Base-by-base conservation (phyloP, 2,797 vertebrate genomes). In the Cichlasoma orientale region DNA sequence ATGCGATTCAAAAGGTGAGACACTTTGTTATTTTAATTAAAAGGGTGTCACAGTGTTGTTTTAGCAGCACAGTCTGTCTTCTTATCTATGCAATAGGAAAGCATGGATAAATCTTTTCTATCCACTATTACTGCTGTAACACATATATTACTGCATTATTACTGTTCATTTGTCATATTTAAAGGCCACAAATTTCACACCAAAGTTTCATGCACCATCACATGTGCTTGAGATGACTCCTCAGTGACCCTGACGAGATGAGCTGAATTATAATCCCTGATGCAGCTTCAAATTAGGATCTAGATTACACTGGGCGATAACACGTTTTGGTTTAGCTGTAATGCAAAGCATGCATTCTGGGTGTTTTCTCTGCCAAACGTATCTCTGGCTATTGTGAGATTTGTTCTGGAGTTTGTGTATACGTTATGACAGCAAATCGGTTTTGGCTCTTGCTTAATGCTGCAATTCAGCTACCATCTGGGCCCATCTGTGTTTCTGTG, bases 1-100 rank as follows among this genome's bases (percentile, higher is more conserved):
- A 36, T 90, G 90, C 44, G 95, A 96, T 57, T 72, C 75, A 25
- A 96, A 96, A 94, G 95, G 95, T 96, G 84, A 90, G 88, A 19
- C 71, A 14, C 31, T 36, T 21, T 58, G 21, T 41, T 6, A 36
- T 70, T 36, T 19, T 52, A 3, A 27, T 38, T 44, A 16, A 52
- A 71, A 19, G n/a, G 5, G 3, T 59, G 19, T 69, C 31, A 33
- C 41, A 56, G 72, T 73, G 59, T 57, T 82, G 74, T 68, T 77
- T 74, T 13, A 18, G 10, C 41, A 68, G 10, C 63, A 68, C 44
- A 66, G 47, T 13, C 23, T 66, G 41, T 18, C 41, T 29, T 29
- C 41, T 44, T 27, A 5, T 63, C 63, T 52, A 71, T 31, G 23
- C 52, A 58, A 13, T 70, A 74, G 29, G 41, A 66, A 23, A 75